phyloP scores from a whole-genome alignment of 2,113 vertebrate species.

The Delphinapterus leucas region DNA sequence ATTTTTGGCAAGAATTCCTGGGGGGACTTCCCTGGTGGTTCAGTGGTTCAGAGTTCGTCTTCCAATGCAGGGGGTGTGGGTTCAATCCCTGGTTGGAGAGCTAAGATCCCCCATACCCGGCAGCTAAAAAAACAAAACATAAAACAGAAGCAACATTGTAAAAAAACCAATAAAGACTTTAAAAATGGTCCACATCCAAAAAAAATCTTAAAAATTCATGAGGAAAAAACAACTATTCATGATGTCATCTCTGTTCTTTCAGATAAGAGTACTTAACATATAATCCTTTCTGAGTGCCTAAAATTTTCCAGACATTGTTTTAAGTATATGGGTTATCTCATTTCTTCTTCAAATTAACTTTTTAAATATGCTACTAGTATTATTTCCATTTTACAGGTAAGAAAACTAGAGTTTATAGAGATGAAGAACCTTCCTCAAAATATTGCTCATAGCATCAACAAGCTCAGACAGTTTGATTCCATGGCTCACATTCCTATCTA shows the following conservation, averaged over 20 bases:
- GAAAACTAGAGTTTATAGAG: neutral
- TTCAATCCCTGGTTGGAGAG: too few relatives aligned
- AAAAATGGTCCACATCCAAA: too few relatives aligned
- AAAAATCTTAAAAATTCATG: neutral
- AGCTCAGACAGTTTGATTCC: neutral
- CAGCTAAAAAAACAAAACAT: too few relatives aligned
- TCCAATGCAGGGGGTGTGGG: too few relatives aligned
- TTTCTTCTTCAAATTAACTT: neutral
- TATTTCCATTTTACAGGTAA: neutral
- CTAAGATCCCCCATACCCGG: too few relatives aligned
- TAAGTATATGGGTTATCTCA: neutral
- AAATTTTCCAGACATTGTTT: neutral
- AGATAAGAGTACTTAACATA: neutral
- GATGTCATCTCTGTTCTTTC: neutral
- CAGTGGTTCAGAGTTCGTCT: too few relatives aligned
- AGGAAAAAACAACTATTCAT: neutral
- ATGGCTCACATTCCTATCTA: neutral
- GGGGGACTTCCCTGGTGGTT: too few relatives aligned
- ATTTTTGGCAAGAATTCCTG: neutral
- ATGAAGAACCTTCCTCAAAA: neutral
- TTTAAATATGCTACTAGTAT: neutral
- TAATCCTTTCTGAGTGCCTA: neutral
- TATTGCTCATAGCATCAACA: neutral
- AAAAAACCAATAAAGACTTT: too few relatives aligned
- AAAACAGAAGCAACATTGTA: too few relatives aligned